Evolutionary conservation across 2,888 invertebrate genomes (phyloP), one percentile per base, ranked within the genome.

Genomic region (Clanis bilineata): DNA sequence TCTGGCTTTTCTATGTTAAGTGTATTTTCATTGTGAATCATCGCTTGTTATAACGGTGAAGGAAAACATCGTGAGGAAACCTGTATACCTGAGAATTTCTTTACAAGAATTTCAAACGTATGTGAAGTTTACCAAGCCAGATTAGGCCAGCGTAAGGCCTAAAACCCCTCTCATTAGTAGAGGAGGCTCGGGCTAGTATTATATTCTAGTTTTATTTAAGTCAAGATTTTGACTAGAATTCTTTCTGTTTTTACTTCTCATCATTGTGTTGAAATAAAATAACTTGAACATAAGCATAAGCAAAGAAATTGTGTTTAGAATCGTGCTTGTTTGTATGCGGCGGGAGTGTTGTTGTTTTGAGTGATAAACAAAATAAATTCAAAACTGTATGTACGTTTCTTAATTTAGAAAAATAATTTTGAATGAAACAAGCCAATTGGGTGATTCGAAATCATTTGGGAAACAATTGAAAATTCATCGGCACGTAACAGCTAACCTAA

Each of bases 401-500:
- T 18, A 51, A 51, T 51, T 51, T 32, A 32, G 32, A 32, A 51
- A 51, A 18, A 3, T 4, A 10, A 18, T 32, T 22, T 22, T 32
- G 18, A 21, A 18, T 3, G 9, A 32, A 18, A 51, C 10, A 18
- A 51, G 51, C 51, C 51, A 51, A 51, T 51, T 28, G 15, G 3
- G 12, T 18, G 51, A 4, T 18, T 7, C 10, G 6, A 32, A n/a
- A 7, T 1, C 6, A 51, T 32, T 7, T 3, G 10, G 15, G 15
- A 32, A 51, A 51, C 15, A 32, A 51, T 51, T 51, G 51, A 32
- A 51, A 51, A 51, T 51, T 51, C 51, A 51, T 32, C 51, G 32
- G 32, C 51, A 32, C 10, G 10, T 3, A 51, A 9, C 15, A 9
- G 28, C n/a, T 9, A 2, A 9, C n/a, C 9, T 18, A 15, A 51